Conservation (phyloP, 2,888 invertebrate species). For the Orthosia incerta region DNA sequence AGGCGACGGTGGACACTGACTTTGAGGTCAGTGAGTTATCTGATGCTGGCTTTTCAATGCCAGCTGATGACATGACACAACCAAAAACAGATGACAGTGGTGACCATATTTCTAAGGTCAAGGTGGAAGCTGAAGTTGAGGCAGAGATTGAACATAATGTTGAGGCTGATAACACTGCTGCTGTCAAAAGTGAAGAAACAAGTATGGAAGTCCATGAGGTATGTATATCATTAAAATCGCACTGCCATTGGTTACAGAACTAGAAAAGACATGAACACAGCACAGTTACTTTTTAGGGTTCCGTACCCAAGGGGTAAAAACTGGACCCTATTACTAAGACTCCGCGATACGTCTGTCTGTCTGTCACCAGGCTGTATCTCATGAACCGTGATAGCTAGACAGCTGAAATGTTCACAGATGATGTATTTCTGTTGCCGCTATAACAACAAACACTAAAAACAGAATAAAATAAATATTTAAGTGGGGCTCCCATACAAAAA, state of each 20-base stretch:
- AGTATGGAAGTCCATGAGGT: slow-evolving; percentile 36
- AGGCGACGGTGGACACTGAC: slow-evolving; percentile 72
- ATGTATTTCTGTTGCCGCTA: no score
- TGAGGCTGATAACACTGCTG: slow-evolving; percentile 12
- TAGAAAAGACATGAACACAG: neutral
- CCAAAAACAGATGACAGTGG: slow-evolving; percentile 66
- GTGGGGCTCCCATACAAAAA: no score
- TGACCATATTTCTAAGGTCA: slow-evolving; percentile 45
- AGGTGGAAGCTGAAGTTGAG: slow-evolving; percentile 43
- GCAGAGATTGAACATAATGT: slow-evolving; percentile 38
- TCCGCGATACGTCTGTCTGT: no score
- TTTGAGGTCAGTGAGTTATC: slow-evolving; percentile 72
- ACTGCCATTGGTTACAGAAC: neutral
- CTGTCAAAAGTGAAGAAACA: slow-evolving; percentile 36
- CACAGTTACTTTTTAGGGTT: neutral
- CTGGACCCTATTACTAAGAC: no score
- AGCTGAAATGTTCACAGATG: no score
- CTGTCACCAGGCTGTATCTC: no score
- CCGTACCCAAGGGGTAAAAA: no score
- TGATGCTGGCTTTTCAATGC: slow-evolving; percentile 68
- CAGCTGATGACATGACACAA: slow-evolving; percentile 62
- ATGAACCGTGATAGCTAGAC: no score
- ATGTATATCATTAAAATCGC: neutral
- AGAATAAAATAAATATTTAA: no score
- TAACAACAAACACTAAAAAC: no score